Percentiles rank a stretch among this genome's conserved stretches.
phyloP scores from a whole-genome alignment of 1,140 invertebrate genomes.

The Conus ventricosus region DNA sequence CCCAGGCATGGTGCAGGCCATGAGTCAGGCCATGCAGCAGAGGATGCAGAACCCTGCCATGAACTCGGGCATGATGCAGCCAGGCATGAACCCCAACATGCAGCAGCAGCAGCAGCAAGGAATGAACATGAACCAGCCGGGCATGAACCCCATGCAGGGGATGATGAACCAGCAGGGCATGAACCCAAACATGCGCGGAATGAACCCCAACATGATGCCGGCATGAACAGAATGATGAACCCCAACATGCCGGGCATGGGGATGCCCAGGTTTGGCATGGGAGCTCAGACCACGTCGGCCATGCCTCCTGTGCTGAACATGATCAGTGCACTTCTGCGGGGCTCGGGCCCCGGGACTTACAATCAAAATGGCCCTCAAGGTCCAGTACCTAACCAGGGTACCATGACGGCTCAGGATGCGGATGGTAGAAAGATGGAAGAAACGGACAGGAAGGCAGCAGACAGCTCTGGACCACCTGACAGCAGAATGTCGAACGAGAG shows the following conservation, averaged over 20 bases:
- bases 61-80: slow-evolving; percentile 26
- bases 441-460: not conserved
- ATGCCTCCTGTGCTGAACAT: slow-evolving; percentile 51
- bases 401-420: slow-evolving; percentile 6
- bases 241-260: slow-evolving; percentile 15
- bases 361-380: slow-evolving; percentile 31
- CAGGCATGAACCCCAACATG: slow-evolving; percentile 11
- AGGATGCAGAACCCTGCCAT: slow-evolving; percentile 18
- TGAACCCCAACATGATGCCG: slow-evolving; percentile 18
- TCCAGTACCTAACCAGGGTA: slow-evolving; percentile 25
- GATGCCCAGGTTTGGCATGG: slow-evolving; percentile 18
- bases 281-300: slow-evolving; percentile 18
- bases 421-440: not conserved
- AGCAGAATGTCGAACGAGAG: not conserved
- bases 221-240: slow-evolving; percentile 21
- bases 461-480: not conserved
- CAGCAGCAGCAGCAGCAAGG: not conserved
- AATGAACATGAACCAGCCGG: slow-evolving; percentile 11
- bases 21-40: slow-evolving; percentile 16
- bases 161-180: slow-evolving; percentile 31
- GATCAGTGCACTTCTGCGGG: slow-evolving; percentile 45
- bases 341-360: slow-evolving; percentile 10
- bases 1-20: not conserved
- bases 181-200: slow-evolving; percentile 28
- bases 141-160: slow-evolving; percentile 20